Conservation (phyloP, 2,113 vertebrate species). For the Lutjanus erythropterus region DNA sequence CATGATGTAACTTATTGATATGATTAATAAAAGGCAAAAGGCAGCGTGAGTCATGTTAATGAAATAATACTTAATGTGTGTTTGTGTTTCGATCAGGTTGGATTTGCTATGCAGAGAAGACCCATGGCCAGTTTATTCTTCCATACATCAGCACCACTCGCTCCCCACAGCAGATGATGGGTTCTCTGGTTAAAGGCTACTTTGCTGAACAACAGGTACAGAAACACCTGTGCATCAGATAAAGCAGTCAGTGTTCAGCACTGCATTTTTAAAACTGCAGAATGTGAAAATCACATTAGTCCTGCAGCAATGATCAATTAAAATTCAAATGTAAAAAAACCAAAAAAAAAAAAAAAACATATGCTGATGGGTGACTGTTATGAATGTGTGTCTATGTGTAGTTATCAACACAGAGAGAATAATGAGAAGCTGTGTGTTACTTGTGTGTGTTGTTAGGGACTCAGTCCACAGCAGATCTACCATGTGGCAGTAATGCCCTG, state of each 20-base stretch:
- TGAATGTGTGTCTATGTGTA: background rate
- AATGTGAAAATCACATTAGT: no score
- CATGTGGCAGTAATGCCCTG: constrained; percentile 97
- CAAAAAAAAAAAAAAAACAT: background rate
- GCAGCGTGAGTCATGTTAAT: background rate
- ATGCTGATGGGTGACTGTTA: background rate
- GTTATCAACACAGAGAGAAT: background rate
- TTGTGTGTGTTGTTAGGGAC: constrained; percentile 76
- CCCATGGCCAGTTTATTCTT: constrained; percentile 91
- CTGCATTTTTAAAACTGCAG: no score
- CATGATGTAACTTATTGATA: background rate
- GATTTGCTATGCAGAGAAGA: constrained; percentile 99
- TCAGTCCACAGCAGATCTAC: constrained; percentile 89
- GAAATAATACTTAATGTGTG: background rate
- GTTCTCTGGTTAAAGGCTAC: constrained; percentile 91
- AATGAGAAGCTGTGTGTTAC: background rate
- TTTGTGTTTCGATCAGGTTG: constrained; percentile 86
- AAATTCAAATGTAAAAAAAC: no score
- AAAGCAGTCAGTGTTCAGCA: no score
- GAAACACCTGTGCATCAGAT: background rate
- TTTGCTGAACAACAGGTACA: constrained; percentile 90
- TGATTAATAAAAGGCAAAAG: background rate
- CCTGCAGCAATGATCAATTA: no score
- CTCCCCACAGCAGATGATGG: constrained; percentile 98
- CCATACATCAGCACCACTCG: constrained; percentile 93